Base-by-base conservation (phyloP, 1,140 invertebrate species). In the Drosophila pectinifera region DNA sequence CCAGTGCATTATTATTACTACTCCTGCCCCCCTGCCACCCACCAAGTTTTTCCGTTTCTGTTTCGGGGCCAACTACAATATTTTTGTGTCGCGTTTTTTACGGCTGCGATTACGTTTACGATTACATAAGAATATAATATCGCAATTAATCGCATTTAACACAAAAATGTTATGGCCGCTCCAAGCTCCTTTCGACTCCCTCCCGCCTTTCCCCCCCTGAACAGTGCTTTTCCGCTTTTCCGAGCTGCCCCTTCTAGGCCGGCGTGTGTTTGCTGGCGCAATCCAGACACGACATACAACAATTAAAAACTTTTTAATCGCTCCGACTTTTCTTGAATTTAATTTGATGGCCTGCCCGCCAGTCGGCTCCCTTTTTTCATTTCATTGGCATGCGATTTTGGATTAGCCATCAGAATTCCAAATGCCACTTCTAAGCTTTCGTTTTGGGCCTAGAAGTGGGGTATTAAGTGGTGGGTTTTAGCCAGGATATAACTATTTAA, bases 121-220 rank as follows among this genome's bases (percentile, higher is more conserved):
- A 88, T 88, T 88, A 88, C 83, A 88, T 88, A 88, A 88, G 83
- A 89, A 88, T 88, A 88, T 88, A 88, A 88, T 88, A 88, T 88
- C 83, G 83, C 83, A 88, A 88, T 88, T 88, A 88, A 88, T 88
- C 83, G 83, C 83, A 73, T 88, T 88, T 88, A 88, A 88, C 83
- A 88, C 83, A 88, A 83, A 88, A 88, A 89, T 88, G 84, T 73
- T 89, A 67, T 75, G 79, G 74, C 74, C 74, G 69, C 28, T 81
- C 76, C 82, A 72, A 81, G 78, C 41, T 38, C 78, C 58, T 6
- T n/a, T 14, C 4, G 28, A 8, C 28, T 28, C 28, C 6, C n/a
- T 7, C 7, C 10, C 28, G 28, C 7, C 28, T 8, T 0, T 7
- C 13, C 43, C 1, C 45, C 36, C 11, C 10, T n/a, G 3, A 11